Base-by-base conservation (phyloP, 1,140 invertebrate species). In the Tetragnatha versicolor region DNA sequence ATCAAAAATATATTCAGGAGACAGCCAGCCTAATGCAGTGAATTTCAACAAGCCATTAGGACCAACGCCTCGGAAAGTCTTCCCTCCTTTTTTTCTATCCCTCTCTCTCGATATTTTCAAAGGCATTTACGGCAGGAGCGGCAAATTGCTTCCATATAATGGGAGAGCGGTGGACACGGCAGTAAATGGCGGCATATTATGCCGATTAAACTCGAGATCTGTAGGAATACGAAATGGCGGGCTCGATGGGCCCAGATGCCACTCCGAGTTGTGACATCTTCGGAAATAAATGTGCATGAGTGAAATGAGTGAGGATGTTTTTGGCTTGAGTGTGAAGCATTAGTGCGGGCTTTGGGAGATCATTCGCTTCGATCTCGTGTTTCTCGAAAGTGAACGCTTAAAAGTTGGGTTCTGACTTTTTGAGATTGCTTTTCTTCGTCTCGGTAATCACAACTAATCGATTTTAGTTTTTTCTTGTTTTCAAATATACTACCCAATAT, bases 21-120 rank as follows among this genome's bases (percentile, higher is more conserved):
- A n/a, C n/a, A n/a, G n/a, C n/a, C n/a, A n/a, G n/a, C n/a, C n/a
- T n/a, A n/a, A n/a, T n/a, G n/a, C n/a, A 58, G 55, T 9, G 55
- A 58, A 58, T 58, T 58, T 58, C 55, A 58, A 58, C 55, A 33
- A 58, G 55, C 55, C 55, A 58, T 58, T 58, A 58, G 55, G 55
- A n/a, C n/a, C 17, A 35, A 2, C n/a, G 10, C 27, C 49, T 20
- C 49, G 27, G 22, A 51, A n/a, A 22, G 29, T 12, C 3, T 33
- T 42, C 39, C 39, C 7, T 31, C 29, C 29, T n/a, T 20, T 7
- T 7, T 33, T 31, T 31, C 3, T 58, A 12, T 58, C 17, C 29
- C 1, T 42, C 39, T 42, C 7, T 42, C 39, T 42, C 17, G 39
- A 35, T 58, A 58, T 58, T 58, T 58, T 58, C 35, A 31, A 22